Conservation (phyloP, 2,888 invertebrate species). For the Pyrochroa serraticornis region DNA sequence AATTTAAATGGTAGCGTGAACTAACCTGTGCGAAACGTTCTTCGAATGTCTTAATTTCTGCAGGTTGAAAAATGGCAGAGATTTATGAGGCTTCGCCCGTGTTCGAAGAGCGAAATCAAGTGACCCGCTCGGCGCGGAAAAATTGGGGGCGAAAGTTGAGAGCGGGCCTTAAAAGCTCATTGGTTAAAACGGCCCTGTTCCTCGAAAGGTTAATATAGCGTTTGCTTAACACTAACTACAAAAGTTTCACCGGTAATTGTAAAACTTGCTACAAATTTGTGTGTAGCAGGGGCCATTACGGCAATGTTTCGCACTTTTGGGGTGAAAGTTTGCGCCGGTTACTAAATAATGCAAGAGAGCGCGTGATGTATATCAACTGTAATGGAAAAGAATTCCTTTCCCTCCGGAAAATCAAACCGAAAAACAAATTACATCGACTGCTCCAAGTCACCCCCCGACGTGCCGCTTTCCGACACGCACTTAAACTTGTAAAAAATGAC, state of each 20-base stretch:
- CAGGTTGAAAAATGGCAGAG: background rate
- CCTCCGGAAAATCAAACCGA: slow-evolving; percentile 49
- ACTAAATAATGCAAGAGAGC: slow-evolving; percentile 54
- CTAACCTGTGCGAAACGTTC: no score
- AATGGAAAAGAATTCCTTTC: slow-evolving; percentile 50
- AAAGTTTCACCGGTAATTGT: slow-evolving; percentile 55
- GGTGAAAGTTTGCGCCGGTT: slow-evolving; percentile 50
- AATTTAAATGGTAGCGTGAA: no score
- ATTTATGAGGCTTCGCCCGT: slow-evolving; percentile 16
- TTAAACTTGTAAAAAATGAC: slow-evolving; percentile 42
- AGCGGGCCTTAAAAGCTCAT: slow-evolving; percentile 35
- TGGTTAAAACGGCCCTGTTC: slow-evolving; percentile 40
- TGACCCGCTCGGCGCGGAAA: background rate
- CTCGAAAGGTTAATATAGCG: slow-evolving; percentile 47
- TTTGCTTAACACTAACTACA: slow-evolving; percentile 53
- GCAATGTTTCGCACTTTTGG: slow-evolving; percentile 53
- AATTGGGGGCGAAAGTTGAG: background rate
- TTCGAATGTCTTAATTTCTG: no score
- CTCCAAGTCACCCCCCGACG: slow-evolving; percentile 7
- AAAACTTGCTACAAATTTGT: slow-evolving; percentile 55
- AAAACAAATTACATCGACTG: slow-evolving; percentile 40
- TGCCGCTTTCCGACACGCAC: slow-evolving; percentile 30
- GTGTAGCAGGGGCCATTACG: slow-evolving; percentile 51
- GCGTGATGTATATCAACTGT: slow-evolving; percentile 53
- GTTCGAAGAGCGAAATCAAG: background rate